A percentile compares a stretch with the other conserved stretches of the same genome.
Evolutionary conservation across 2,888 invertebrate genomes (phyloP).

Genomic region (Xylocampa areola): DNA sequence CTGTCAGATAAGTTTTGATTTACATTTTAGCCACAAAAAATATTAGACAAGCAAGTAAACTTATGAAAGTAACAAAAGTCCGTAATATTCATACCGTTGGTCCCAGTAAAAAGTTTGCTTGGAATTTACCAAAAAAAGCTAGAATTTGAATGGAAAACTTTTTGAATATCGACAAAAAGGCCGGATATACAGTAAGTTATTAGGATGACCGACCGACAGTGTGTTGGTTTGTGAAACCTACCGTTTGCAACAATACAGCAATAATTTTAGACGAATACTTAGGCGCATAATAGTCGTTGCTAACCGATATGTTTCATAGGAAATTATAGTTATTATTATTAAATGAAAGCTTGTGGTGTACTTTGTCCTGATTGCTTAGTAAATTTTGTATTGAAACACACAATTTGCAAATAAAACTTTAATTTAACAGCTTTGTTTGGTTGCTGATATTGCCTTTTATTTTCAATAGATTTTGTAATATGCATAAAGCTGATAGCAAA

Average conservation of each 20-base stretch:
- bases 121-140: slow-evolving; percentile 12
- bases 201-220: slow-evolving; percentile 16
- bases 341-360: slow-evolving; percentile 38
- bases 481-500: slow-evolving; percentile 14
- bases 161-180: slow-evolving; percentile 34
- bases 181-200: slow-evolving; percentile 27
- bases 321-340: slow-evolving; percentile 64
- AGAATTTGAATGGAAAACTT: slow-evolving; percentile 22
- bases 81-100: slow-evolving; percentile 28
- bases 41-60: background rate
- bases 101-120: slow-evolving; percentile 26
- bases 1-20: slow-evolving; percentile 29
- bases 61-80: slow-evolving; percentile 5
- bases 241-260: slow-evolving; percentile 49
- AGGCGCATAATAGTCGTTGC: slow-evolving; percentile 72
- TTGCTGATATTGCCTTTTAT: slow-evolving; percentile 13
- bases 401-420: slow-evolving; percentile 27
- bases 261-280: slow-evolving; percentile 65
- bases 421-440: slow-evolving; percentile 16
- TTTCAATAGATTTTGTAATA: slow-evolving; percentile 12
- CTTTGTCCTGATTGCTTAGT: slow-evolving; percentile 11
- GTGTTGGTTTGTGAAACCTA: slow-evolving; percentile 14
- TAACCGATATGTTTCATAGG: slow-evolving; percentile 68
- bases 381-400: slow-evolving; percentile 13
- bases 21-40: slow-evolving; percentile 12